These are phyloP conservation scores for Caenorhabditis plicata DNA, from an alignment of 2,888 invertebrate species.

Conservation along the genomic window DNA sequence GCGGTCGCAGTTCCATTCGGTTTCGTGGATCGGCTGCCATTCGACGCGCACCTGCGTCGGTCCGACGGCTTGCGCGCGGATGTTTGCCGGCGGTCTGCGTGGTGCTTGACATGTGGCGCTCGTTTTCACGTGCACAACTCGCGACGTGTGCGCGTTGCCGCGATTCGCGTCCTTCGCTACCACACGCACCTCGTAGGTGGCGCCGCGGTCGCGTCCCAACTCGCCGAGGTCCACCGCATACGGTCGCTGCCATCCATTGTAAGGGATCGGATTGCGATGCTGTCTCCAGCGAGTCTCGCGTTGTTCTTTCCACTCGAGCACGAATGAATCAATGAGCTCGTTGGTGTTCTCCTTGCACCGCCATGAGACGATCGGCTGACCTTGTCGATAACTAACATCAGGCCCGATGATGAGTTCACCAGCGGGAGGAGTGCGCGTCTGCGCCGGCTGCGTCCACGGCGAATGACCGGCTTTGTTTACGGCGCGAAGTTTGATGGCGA, in stretches of 20 bases:
- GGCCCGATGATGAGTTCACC: slow-evolving; percentile 64
- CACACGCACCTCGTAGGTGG: slow-evolving; percentile 52
- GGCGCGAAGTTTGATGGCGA: slow-evolving; percentile 57
- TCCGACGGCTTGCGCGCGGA: slow-evolving; percentile 58
- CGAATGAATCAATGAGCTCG: slow-evolving; percentile 59
- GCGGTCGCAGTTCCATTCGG: slow-evolving; percentile 65
- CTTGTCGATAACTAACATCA: slow-evolving; percentile 55
- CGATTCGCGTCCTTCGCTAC: slow-evolving; percentile 55
- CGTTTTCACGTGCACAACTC: slow-evolving; percentile 56
- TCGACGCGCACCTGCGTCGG: slow-evolving; percentile 63
- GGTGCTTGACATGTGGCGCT: slow-evolving; percentile 55
- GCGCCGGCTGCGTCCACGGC: slow-evolving; percentile 58
- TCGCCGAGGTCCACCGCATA: slow-evolving; percentile 60
- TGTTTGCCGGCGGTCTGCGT: slow-evolving; percentile 50
- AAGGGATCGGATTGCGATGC: slow-evolving; percentile 53
- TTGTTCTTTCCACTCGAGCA: slow-evolving; percentile 58
- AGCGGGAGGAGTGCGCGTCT: slow-evolving; percentile 50
- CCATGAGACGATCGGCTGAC: slow-evolving; percentile 60
- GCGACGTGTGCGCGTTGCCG: slow-evolving; percentile 58
- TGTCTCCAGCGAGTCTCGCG: slow-evolving; percentile 58
- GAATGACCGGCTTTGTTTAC: slow-evolving; percentile 62
- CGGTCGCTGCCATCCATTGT: slow-evolving; percentile 63
- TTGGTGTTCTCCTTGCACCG: slow-evolving; percentile 54
- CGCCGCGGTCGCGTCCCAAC: slow-evolving; percentile 61
- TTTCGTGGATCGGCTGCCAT: slow-evolving; percentile 63